These are phyloP conservation scores for Arge pagana DNA, from an alignment of 2,888 invertebrate genomes.

Conservation along the genomic window DNA sequence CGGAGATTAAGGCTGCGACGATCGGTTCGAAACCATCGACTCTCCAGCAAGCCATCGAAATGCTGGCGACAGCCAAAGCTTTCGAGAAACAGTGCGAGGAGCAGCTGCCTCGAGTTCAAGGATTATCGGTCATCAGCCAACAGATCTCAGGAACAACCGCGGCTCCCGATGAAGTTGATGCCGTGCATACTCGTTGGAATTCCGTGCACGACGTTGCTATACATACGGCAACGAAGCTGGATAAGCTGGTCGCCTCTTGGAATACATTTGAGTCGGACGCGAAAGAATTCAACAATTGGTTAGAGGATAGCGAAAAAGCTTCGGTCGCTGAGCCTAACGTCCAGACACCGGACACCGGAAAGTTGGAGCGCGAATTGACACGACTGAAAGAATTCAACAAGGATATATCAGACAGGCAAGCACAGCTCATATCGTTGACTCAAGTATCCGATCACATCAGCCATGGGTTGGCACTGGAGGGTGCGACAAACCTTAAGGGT, in stretches of 20 bases:
- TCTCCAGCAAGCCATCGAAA: conserved; percentile 79
- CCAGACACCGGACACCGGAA: conserved; percentile 74
- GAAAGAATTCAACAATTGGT: conserved; percentile 79
- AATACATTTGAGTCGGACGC: conserved; percentile 79
- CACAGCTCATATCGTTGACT: conserved; percentile 77
- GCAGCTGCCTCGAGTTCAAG: conserved; percentile 75
- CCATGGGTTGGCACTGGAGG: conserved; percentile 78
- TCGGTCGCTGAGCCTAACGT: conserved; percentile 66
- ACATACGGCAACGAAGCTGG: conserved; percentile 78
- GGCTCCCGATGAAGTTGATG: conserved; percentile 83
- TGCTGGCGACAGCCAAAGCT: conserved; percentile 72
- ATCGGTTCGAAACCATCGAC: conserved; percentile 76
- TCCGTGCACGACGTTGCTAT: conserved; percentile 79
- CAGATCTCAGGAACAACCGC: conserved; percentile 76
- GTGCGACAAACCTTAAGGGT: conserved; percentile 71
- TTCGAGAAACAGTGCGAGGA: conserved; percentile 80
- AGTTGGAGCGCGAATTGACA: conserved; percentile 76
- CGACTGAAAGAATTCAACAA: conserved; percentile 81
- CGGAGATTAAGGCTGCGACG: conserved; percentile 78
- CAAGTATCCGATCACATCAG: conserved; percentile 81
- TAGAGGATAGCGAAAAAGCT: conserved; percentile 68
- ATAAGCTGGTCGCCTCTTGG: conserved; percentile 81
- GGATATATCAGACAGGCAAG: conserved; percentile 84
- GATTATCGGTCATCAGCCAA: conserved; percentile 74
- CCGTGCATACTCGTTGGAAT: conserved; percentile 82